Base-by-base conservation (phyloP, 2,888 invertebrate genomes). In the Dasysyrphus albostriatus region DNA sequence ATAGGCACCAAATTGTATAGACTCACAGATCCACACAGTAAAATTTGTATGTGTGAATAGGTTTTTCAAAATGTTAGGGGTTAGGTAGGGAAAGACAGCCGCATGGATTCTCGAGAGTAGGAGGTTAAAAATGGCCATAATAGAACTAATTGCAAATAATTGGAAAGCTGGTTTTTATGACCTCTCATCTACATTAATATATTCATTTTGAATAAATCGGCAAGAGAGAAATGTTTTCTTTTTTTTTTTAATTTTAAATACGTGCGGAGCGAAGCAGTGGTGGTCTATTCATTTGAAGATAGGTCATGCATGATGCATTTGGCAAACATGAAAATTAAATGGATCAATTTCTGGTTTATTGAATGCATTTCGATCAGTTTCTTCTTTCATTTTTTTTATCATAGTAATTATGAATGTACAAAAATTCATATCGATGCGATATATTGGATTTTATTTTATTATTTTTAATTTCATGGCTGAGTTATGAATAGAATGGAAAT, bases 81-180 rank as follows among this genome's bases (percentile, higher is more conserved):
- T 5, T n/a, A n/a, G n/a, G 39, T 24, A 12, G n/a, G 44, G n/a
- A 44, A 2, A n/a, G 44, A n/a, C 1, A 1, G 9, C n/a, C n/a
- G 8, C 1, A 47, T 47, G 5, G n/a, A 8, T 8, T 47, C n/a
- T 44, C 8, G 16, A 16, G 47, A 34, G 58, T 16, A 39, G 12
- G 37, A 7, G 44, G 29, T 16, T 58, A 44, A 39, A 63, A 84
- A 70, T 59, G 32, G 49, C 49, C 51, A 85, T 85, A 82, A 82
- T 85, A 72, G 78, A 87, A 74, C 85, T 87, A 87, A 87, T 87
- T 87, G 85, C 82, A 78, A 87, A 82, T 87, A 87, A 87, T 87
- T 87, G 85, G 74, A 70, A 74, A 58, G 51, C 47, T 16, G 82
- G 84, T 82, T 82, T 77, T 87, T 74, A 70, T 74, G 81, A 70